Conservation (phyloP, 2,113 vertebrate species). For the Willisornis vidua region DNA sequence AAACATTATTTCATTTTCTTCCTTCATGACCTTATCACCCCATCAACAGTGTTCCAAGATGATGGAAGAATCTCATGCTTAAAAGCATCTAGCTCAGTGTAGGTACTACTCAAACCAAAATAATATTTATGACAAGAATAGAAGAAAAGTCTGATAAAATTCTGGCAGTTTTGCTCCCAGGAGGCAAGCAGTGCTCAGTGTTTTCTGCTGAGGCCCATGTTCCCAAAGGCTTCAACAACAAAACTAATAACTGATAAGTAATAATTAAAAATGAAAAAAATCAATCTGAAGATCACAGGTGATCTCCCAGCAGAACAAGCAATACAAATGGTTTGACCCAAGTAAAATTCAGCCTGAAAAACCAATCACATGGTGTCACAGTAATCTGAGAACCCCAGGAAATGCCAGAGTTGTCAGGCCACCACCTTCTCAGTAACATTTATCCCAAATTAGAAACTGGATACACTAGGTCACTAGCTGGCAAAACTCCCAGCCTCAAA, state of each 20-base stretch:
- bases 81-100: not conserved
- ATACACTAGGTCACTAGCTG: conserved; percentile 29
- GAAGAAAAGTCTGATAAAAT: not conserved
- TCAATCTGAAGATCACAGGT: not conserved
- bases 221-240: not conserved
- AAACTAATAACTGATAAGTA: not conserved
- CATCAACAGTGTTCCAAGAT: not conserved
- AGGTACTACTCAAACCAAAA: not conserved
- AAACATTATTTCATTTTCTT: not conserved
- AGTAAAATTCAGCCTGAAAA: not conserved
- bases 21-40: not conserved
- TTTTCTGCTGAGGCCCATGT: not conserved
- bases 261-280: no score
- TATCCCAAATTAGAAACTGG: conserved; percentile 39
- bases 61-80: not conserved
- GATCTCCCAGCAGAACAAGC: not conserved
- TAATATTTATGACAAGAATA: not conserved
- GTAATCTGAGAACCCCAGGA: conserved; percentile 37
- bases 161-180: not conserved
- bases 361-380: not conserved
- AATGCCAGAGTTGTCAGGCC: conserved; percentile 42
- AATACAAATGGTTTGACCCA: not conserved
- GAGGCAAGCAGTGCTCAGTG: not conserved
- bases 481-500: conserved; percentile 36
- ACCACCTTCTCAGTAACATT: conserved; percentile 33